Base-by-base conservation (phyloP, 2,113 vertebrate genomes). In the Anhinga anhinga region DNA sequence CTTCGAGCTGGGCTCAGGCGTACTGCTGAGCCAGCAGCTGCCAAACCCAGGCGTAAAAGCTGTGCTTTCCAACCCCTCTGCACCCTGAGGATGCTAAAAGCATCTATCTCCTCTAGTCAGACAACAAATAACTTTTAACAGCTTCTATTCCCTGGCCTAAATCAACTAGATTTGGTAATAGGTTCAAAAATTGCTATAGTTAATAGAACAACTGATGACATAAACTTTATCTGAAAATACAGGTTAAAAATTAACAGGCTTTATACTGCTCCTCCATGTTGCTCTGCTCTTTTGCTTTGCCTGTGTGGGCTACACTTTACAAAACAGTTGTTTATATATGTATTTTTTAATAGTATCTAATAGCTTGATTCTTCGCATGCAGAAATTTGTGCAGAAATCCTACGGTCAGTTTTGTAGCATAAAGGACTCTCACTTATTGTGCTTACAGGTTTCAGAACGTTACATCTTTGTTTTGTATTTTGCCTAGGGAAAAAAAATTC, bases 381-480 rank as follows among this genome's bases (percentile, higher is more conserved):
- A 92, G 49, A 88, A 66, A 65, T 47, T 36, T 49, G 17, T 34
- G 40, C 21, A 86, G 44, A 91, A 89, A 86, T 61, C 23, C 65
- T 71, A 26, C 5, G 22, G 69, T 34, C 45, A 82, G 45, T 50
- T 94, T n/a, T 86, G 77, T 44, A 67, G 47, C 52, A 83, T 42
- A 83, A 66, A 86, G 34, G 19, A 26, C 76, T 78, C 27, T 86
- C 78, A 78, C 27, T 78, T 72, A 67, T 25, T 86, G 10, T 58
- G 71, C 36, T 92, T 61, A 72, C 3, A 82, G 58, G 34, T 84
- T 88, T 91, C 65, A 72, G 49, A 96, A 89, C n/a, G 15, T 69
- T 95, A 23, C 71, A 65, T 44, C 80, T 95, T 79, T 92, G 76
- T 13, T 91, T 88, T 90, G n/a, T 26, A 58, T 93, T 97, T 94